phyloP scores from a whole-genome alignment of 2,888 invertebrate species.

The Melinopterus prodromus region DNA sequence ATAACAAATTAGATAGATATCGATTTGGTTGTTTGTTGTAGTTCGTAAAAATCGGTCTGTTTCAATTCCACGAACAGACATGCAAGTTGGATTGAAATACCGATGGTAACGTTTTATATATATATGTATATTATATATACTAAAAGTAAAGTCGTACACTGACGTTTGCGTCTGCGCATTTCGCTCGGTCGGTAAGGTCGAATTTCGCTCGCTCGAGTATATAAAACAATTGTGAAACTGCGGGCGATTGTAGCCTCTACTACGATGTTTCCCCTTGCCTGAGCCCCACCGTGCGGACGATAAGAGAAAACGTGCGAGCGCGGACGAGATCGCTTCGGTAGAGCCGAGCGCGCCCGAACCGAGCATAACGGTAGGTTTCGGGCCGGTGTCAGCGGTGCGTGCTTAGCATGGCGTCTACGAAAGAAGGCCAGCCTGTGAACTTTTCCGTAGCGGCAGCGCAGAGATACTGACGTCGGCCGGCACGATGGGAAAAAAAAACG shows the following conservation, averaged over 20 bases:
- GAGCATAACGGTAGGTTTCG: neutral
- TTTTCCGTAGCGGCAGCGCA: slow-evolving; percentile 56
- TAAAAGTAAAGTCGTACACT: too few relatives aligned
- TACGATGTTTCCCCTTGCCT: neutral
- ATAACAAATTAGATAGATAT: neutral
- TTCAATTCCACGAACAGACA: neutral
- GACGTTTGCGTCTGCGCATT: neutral
- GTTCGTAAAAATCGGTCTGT: too few relatives aligned
- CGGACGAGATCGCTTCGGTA: neutral
- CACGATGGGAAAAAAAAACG: neutral
- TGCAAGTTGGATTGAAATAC: neutral
- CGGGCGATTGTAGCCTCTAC: neutral
- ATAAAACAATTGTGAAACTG: neutral
- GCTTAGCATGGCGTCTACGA: slow-evolving; percentile 39
- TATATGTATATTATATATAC: too few relatives aligned
- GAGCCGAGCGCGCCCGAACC: neutral
- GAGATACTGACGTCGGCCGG: slow-evolving; percentile 53
- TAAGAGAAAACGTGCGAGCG: neutral
- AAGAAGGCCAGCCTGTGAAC: slow-evolving; percentile 60
- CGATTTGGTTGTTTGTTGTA: too few relatives aligned
- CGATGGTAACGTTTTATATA: too few relatives aligned
- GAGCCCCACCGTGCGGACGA: neutral
- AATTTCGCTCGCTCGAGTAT: neutral
- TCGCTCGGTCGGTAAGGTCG: neutral
- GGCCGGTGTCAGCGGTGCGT: neutral